Evolutionary conservation across 1,140 invertebrate genomes (phyloP).

Genomic region (Luehdorfia chinensis): DNA sequence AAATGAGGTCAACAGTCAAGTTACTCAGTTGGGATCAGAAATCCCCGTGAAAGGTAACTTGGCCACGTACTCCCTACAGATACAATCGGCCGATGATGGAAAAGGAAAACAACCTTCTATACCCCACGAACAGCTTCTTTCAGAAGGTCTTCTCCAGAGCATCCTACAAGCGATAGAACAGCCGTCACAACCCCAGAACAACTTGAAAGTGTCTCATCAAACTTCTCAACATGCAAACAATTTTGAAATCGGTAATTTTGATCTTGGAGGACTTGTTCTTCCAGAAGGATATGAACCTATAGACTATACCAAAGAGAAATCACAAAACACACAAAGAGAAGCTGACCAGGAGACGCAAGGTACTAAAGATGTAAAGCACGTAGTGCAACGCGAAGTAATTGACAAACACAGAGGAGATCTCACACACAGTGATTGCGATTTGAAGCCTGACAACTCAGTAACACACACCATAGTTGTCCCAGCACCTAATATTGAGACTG

Average conservation of each 20-base stretch:
- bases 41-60: constrained; percentile 80
- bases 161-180: constrained; percentile 80
- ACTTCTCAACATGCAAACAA: constrained; percentile 23
- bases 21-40: constrained; percentile 41
- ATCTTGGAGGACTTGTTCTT: constrained; percentile 12
- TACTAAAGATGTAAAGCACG: constrained; percentile 37
- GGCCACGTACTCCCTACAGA: constrained; percentile 84
- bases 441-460: constrained; percentile 54
- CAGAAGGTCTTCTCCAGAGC: constrained; percentile 86
- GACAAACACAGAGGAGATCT: constrained; percentile 51
- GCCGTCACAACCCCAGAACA: constrained; percentile 33
- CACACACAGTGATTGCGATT: constrained; percentile 55
- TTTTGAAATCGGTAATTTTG: constrained; percentile 2
- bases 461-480: constrained; percentile 55
- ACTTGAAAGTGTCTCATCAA: constrained; percentile 24
- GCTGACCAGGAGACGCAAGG: constrained; percentile 45
- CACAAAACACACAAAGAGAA: constrained; percentile 4
- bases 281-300: constrained; percentile 57
- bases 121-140: constrained; percentile 85
- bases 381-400: constrained; percentile 31
- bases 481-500: constrained; percentile 42
- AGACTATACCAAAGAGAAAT: constrained; percentile 45
- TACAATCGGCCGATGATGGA: constrained; percentile 79
- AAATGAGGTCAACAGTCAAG: constrained; percentile 28
- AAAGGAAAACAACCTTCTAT: constrained; percentile 65